Evolutionary conservation across 1,140 invertebrate genomes (phyloP).

Genomic region (Zaprionus africanus): DNA sequence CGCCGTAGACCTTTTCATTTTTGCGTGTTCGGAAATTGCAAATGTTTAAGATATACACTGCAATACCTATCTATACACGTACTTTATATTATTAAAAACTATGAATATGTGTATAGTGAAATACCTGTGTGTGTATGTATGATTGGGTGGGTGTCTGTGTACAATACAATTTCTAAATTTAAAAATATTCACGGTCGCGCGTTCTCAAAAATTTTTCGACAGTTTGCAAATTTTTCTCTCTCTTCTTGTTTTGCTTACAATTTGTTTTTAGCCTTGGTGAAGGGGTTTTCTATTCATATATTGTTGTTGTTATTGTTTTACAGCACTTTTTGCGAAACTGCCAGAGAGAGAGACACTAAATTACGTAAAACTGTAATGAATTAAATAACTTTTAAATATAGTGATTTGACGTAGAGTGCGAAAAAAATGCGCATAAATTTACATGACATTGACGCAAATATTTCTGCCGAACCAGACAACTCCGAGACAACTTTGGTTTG

Average conservation of each 20-base stretch:
- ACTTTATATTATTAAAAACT: background rate
- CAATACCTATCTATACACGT: constrained; percentile 6
- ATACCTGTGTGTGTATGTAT: constrained; percentile 12
- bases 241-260: constrained; percentile 36
- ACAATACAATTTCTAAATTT: constrained; percentile 69
- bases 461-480: constrained; percentile 54
- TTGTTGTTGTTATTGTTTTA: constrained; percentile 32
- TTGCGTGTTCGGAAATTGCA: constrained; percentile 36
- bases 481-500: constrained; percentile 50
- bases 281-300: constrained; percentile 20
- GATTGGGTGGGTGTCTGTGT: constrained; percentile 19
- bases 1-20: constrained; percentile 53
- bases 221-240: constrained; percentile 47
- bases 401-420: constrained; percentile 26
- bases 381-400: constrained; percentile 38
- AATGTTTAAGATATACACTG: constrained; percentile 7
- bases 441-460: constrained; percentile 48
- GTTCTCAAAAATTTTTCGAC: constrained; percentile 56
- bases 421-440: constrained; percentile 46
- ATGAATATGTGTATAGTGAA: constrained; percentile 16
- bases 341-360: constrained; percentile 13
- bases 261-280: constrained; percentile 42
- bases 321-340: constrained; percentile 38
- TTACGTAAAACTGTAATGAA: constrained; percentile 50
- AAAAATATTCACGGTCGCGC: constrained; percentile 67